Conservation (phyloP, 2,113 vertebrate species). For the Eidolon helvum region DNA sequence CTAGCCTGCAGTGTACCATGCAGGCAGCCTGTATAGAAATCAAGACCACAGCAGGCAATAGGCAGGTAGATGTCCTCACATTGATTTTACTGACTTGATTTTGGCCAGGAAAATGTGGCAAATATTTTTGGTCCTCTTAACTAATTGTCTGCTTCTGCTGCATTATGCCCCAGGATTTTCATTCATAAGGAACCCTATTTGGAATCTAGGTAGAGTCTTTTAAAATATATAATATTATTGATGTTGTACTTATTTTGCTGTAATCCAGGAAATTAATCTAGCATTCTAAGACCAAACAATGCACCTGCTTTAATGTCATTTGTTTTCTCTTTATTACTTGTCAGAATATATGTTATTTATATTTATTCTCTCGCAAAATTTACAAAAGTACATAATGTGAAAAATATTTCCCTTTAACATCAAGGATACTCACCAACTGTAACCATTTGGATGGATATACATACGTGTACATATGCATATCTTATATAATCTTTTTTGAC, state of each 20-base stretch:
- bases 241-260: neutral
- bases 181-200: neutral
- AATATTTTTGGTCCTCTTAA: neutral
- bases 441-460: neutral
- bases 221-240: no score
- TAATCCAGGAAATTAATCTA: neutral
- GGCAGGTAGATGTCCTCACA: fast-evolving
- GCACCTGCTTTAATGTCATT: neutral
- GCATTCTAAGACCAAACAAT: neutral
- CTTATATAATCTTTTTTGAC: neutral
- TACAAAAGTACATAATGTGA: neutral
- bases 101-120: neutral
- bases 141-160: neutral
- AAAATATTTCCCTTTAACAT: neutral
- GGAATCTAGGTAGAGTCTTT: neutral
- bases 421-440: neutral
- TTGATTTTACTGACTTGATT: fast-evolving
- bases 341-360: neutral
- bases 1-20: fast-evolving
- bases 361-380: neutral
- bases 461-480: no score
- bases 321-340: neutral
- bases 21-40: fast-evolving
- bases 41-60: fast-evolving
- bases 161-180: neutral